Base-by-base conservation (phyloP, 2,888 invertebrate genomes). In the Lamellibrachia columna region DNA sequence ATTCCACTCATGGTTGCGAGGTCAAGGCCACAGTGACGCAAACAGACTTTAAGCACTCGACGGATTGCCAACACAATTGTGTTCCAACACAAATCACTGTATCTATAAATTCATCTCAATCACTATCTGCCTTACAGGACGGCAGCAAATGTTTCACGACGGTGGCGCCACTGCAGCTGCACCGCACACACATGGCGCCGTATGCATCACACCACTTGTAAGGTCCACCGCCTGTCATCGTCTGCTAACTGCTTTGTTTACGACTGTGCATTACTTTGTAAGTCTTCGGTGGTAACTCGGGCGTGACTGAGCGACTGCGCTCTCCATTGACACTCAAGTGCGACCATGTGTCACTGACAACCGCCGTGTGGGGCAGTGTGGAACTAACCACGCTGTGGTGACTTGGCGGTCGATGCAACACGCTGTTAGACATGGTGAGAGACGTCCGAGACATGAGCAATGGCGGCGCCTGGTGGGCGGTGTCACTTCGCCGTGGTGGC, bases 251-350 rank as follows among this genome's bases (percentile, higher is more conserved):
- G 93, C 94, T 93, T 92, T 93, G 92, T 91, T 94, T 93, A 11
- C 94, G 93, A 58, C 92, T 92, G 60, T 94, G 94, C 91, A 92
- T 92, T 90, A 92, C 91, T 60, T 94, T 94, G 94, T 96, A 96
- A 90, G 96, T 96, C 94, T 95, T 95, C 93, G 96, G 96, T 92
- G 96, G 96, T 93, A 96, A 94, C 94, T 95, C 95, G 92, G 96
- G 96, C 93, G 94, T 95, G 93, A 93, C 93, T 8, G 93, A 93
- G 91, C 75, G 75, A 6, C 75, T 75, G 6, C 75, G 75, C 75
- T 75, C 75, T 11, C 75, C 75, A n/a, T 75, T 75, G 3, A 75
- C 75, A 22, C 75, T 75, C 22, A 60, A 60, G n/a, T 91, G 91
- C 22, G 53, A 90, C 91, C 52, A 90, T 52, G 92, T n/a, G 60